A percentile compares a stretch with the other conserved stretches of the same genome.
Conservation (phyloP, 2,888 invertebrate genomes). For the Hydroisotoma schaefferi region DNA sequence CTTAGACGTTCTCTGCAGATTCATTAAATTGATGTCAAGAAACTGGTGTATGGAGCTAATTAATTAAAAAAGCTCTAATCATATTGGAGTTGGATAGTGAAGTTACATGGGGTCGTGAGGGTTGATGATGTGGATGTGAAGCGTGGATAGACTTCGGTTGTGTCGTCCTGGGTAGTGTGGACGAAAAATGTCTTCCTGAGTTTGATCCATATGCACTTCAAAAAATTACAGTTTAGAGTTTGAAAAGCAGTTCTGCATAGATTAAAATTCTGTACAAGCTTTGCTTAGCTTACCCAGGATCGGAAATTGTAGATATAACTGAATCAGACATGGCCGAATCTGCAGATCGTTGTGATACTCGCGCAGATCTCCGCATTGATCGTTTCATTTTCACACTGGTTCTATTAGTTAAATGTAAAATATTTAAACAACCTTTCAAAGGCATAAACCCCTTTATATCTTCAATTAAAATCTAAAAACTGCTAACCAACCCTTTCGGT, state of each 20-base stretch:
- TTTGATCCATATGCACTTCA: conserved; percentile 16
- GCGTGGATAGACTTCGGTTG: conserved; percentile 35
- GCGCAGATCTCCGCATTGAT: conserved; percentile 59
- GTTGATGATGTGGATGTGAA: conserved; percentile 14
- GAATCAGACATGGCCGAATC: conserved; percentile 59
- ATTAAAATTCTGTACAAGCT: background rate
- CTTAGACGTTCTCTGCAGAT: conserved; percentile 41
- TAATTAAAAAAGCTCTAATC: no score
- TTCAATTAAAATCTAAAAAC: background rate
- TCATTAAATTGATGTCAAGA: background rate
- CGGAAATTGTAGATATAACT: conserved; percentile 44
- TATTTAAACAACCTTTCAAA: conserved; percentile 2
- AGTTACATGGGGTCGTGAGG: background rate
- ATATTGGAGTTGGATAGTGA: no score
- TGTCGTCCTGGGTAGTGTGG: conserved; percentile 41
- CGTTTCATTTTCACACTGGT: conserved; percentile 41
- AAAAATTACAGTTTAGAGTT: background rate
- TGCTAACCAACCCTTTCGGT: conserved; percentile 32
- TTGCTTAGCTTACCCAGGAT: conserved; percentile 35
- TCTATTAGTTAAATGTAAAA: background rate
- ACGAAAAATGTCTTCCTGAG: conserved; percentile 13
- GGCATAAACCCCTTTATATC: background rate
- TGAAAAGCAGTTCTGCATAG: background rate
- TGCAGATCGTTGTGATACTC: conserved; percentile 61
- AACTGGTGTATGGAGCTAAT: no score